Evolutionary conservation across 2,797 vertebrate species (phyloP).

Genomic region (Oceanodroma leucorhoa): DNA sequence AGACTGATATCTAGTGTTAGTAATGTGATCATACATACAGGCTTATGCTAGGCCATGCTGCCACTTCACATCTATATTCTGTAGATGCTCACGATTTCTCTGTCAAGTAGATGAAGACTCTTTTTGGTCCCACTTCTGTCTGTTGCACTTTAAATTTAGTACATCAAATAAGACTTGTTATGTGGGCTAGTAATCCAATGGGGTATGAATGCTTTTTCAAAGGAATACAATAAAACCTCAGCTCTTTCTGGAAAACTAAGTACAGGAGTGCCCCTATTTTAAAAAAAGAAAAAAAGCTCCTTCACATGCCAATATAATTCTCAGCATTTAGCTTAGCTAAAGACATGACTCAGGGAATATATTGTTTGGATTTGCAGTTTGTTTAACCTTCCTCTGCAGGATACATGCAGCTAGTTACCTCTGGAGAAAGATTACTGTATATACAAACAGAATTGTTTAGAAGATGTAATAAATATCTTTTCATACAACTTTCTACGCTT

Average conservation of each 20-base stretch:
- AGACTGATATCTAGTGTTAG: not conserved
- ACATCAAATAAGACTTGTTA: not conserved
- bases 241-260: not conserved
- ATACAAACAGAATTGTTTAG: not conserved
- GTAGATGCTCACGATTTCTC: fast-evolving
- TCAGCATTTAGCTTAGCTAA: not conserved
- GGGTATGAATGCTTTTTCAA: not conserved
- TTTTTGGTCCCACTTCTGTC: not conserved
- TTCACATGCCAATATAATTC: not conserved
- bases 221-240: not conserved
- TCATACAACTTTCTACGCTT: not conserved
- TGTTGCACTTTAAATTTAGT: not conserved
- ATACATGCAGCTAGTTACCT: not conserved
- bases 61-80: not conserved
- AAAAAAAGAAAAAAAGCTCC: not conserved
- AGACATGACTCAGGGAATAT: not conserved
- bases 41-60: not conserved
- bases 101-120: not conserved
- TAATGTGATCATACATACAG: fast-evolving
- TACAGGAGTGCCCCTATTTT: not conserved
- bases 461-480: not conserved
- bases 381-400: not conserved
- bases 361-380: not conserved
- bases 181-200: not conserved
- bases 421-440: not conserved